Base-by-base conservation (phyloP, 2,888 invertebrate species). In the Notodonta ziczac region DNA sequence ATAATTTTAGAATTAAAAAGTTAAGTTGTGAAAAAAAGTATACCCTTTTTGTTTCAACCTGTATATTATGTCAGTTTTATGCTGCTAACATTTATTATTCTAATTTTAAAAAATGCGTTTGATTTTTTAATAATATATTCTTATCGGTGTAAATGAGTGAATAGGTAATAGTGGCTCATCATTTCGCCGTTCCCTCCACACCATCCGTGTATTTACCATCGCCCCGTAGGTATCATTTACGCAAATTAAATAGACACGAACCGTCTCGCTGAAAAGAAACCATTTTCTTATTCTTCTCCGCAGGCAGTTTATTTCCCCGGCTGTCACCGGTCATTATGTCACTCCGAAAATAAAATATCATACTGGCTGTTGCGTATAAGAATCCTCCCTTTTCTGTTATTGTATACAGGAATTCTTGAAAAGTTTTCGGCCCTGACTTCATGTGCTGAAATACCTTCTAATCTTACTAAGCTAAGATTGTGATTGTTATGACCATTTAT, bases 321-420 rank as follows among this genome's bases (percentile, higher is more conserved):
- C 83, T 86, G 85, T 85, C 87, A 86, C 81, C 84, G 85, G 84
- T 86, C 86, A 86, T 87, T 86, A 86, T 84, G 84, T 83, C 85
- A 82, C 75, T 76, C 76, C 67, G 75, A 81, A 84, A 80, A 78
- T 81, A 78, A 81, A 81, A 80, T 81, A 77, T 78, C 70, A 73
- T 75, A 71, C 72, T 63, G 70, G 67, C 50, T 76, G 67, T 69
- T 67, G 63, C 65, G 66, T 67, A 69, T 52, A 56, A 56, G 44
- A 56, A 16, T 56, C 24, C 24, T 56, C 9, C 55, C 5, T 56
- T 56, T 42, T 44, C 24, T 44, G 4, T 56, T 44, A 56, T 42
- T 44, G 24, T 44, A n/a, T 16, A 44, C 56, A 40, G 13, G 24
- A 52, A 32, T 52, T 39, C 55, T 54, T 52, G 8, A 52, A 52